Base-by-base conservation (phyloP, 2,113 vertebrate genomes). In the Prochilodus magdalenae region DNA sequence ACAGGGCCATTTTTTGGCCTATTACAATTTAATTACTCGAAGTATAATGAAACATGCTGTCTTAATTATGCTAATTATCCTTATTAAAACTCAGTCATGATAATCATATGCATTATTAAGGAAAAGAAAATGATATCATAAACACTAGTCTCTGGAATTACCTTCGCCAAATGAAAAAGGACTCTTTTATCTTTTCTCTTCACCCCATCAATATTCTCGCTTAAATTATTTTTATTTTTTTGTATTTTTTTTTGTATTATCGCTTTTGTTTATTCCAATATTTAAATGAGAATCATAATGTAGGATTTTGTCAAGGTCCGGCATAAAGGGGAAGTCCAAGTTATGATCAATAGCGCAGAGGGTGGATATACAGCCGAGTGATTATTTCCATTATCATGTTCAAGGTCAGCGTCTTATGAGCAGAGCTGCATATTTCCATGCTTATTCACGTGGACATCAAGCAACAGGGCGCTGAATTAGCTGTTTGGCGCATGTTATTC, bases 61-160 rank as follows among this genome's bases (percentile, higher is more conserved):
- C 79, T 84, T 84, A 85, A 88, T 86, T 71, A 88, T 85, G 87
- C 72, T 87, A 87, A 91, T 90, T 89, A 85, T 86, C 87, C 89
- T 87, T 83, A 86, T 89, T 90, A 84, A 83, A 82, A 87, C 78
- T 80, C 67, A 81, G 75, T 83, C 81, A 73, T 85, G 82, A 89
- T 90, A 88, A 89, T 89, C 86, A 77, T 80, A 84, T 87, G 85
- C 86, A 83, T 90, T 87, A 90, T 87, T 88, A 90, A 87, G 79
- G 82, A 79, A 83, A 77, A 69, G 69, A 73, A 74, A 87, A 87
- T 65, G 24, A 44, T 85, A 79, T 83, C 49, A 63, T 82, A 80
- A 85, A 87, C 77, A 86, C 74, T 57, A 78, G 66, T 86, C 75
- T 75, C 82, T 29, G 51, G 66, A 79, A 79, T 75, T 73, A 80